Base-by-base conservation (phyloP, 2,113 vertebrate genomes). In the Climacteris rufus region DNA sequence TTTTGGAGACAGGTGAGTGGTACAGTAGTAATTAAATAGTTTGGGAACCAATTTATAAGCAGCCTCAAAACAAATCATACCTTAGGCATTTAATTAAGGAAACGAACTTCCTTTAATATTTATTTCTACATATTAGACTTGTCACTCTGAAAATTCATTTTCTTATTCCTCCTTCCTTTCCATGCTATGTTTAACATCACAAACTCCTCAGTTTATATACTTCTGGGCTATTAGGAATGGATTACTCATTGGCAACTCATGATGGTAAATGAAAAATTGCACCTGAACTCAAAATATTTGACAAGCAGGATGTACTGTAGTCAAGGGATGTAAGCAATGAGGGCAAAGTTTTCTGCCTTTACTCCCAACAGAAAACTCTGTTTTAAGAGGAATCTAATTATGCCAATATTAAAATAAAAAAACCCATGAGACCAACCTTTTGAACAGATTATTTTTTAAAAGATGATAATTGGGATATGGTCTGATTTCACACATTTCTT, bases 1-100 rank as follows among this genome's bases (percentile, higher is more conserved):
- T 91, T 95, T 91, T 87, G 91, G 35, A 91, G 92, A 86, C 79
- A 42, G 66, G 71, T 21, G 24, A 95, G 79, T 39, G 50, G 71
- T 47, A 90, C 33, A 87, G 56, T 53, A 83, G 85, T 88, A 97
- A 97, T 96, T 91, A 94, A 88, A 96, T 69, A 94, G 54, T 96
- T 94, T 90, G 56, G 71, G 77, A 96, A 93, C 93, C 79, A 94
- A 75, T 94, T 94, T 92, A 83, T 11, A 75, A 90, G 54, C 78
- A 65, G 42, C n/a, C 85, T 90, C 92, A 81, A 93, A 94, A 77
- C 90, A 88, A 88, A 78, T 90, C 78, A 96, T 75, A 86, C 44
- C 47, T 12, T 77, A 74, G 56, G 81, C 60, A 95, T 88, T 96
- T 96, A 97, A 97, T 96, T 97, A 94, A 92, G 65, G 71, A 91